These are phyloP conservation scores for Cryptops parisi DNA, from an alignment of 2,888 invertebrate genomes.

Conservation along the genomic window DNA sequence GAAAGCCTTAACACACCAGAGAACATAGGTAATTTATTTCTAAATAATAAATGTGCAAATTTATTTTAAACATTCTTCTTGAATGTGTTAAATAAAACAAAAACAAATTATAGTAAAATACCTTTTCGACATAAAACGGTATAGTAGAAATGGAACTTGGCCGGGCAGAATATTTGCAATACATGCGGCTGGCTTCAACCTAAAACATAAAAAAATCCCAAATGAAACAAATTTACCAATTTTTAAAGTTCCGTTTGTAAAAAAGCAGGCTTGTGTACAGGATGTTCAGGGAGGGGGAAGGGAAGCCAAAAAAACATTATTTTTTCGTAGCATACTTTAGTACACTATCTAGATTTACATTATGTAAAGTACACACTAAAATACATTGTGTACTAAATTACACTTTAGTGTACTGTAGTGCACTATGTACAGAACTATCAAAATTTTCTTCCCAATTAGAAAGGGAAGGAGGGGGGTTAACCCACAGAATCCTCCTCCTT, in stretches of 20 bases:
- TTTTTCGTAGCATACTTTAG: not conserved
- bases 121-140: slow-evolving; percentile 76
- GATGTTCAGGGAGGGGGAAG: too few species aligned
- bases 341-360: too few species aligned
- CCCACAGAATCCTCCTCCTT: too few species aligned
- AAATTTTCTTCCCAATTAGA: too few species aligned
- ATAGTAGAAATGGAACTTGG: slow-evolving; percentile 69
- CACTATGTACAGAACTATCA: too few species aligned
- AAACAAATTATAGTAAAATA: slow-evolving; percentile 18
- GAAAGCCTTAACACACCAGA: slow-evolving; percentile 43
- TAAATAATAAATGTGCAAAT: too few species aligned
- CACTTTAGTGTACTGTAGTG: too few species aligned
- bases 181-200: slow-evolving; percentile 71
- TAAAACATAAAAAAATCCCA: slow-evolving; percentile 17
- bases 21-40: slow-evolving; percentile 19
- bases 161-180: slow-evolving; percentile 80
- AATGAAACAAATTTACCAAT: not conserved
- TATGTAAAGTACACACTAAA: too few species aligned
- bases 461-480: too few species aligned
- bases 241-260: too few species aligned
- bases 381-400: too few species aligned
- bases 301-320: not conserved
- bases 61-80: not conserved
- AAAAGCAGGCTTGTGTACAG: too few species aligned
- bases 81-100: not conserved